Base-by-base conservation (phyloP, 1,140 invertebrate species). In the Micrasema longulum region DNA sequence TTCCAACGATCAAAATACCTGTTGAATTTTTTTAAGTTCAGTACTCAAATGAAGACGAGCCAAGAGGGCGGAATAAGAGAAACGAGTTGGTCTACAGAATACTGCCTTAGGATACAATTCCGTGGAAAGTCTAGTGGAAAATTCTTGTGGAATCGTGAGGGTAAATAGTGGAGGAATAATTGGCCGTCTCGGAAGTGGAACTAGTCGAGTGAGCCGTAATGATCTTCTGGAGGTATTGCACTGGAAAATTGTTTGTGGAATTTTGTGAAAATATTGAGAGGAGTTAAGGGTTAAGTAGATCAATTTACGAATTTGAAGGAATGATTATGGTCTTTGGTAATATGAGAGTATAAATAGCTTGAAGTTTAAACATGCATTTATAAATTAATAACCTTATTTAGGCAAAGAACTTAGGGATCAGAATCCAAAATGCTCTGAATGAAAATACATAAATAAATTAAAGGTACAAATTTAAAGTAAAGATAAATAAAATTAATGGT, bases 241-340 rank as follows among this genome's bases (percentile, higher is more conserved):
- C 5, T 35, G 67, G 70, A 72, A 75, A 75, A 75, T 71, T 69
- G 73, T 75, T 75, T 75, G 69, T 75, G 67, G 50, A 60, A 60
- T 20, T 57, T 57, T 36, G 31, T 18, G 20, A 36, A 68, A 66
- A 18, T 66, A 38, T 36, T 31, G 26, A 31, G 26, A 31, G n/a
- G n/a, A 31, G 26, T 31, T 31, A 7, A 31, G 26, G 26, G 26
- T 31, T 31, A 31, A 31, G 26, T 4, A 31, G 26, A 31, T 4
- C 26, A 31, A 31, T 7, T 31, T 31, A 31, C 2, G 7, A 7
- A 4, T 2, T 7, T 31, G 26, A 31, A 7, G 26, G 7, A 31
- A 31, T 31, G 26, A 31, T n/a, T n/a, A n/a, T n/a, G n/a, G n/a
- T n/a, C n/a, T n/a, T n/a, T n/a, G n/a, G n/a, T n/a, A n/a, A n/a